Conservation (phyloP, 2,113 vertebrate species). For the Syrmaticus mikado region DNA sequence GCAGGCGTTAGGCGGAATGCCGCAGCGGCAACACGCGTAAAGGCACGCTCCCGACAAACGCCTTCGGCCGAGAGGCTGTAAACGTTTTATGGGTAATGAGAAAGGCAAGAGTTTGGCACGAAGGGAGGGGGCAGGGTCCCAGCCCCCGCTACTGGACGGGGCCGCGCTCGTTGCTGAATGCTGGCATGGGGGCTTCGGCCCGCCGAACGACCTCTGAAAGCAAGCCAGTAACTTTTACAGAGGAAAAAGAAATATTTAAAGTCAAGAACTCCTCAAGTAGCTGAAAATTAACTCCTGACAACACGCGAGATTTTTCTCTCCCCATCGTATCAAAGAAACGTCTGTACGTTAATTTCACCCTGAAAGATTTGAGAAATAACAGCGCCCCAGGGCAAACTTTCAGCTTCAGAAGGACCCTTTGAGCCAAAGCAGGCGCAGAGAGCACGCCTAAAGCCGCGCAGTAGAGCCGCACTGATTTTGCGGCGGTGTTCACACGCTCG, state of each 20-base stretch:
- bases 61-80: not conserved
- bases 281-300: slow-evolving; percentile 10
- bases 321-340: not conserved
- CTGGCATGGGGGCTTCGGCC: not conserved
- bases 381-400: not conserved
- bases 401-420: not conserved
- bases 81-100: not conserved
- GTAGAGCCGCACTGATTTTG: not conserved
- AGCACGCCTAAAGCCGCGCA: accelerated
- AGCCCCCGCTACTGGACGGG: not conserved
- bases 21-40: not conserved
- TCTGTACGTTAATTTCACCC: not conserved
- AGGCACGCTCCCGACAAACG: not conserved
- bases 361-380: not conserved
- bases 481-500: not conserved
- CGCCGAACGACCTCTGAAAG: not conserved
- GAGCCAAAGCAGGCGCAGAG: not conserved
- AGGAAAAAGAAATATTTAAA: slow-evolving; percentile 27
- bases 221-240: slow-evolving; percentile 13
- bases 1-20: not conserved
- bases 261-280: not conserved
- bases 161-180: not conserved
- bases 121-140: not conserved
- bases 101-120: not conserved
- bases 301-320: not conserved